phyloP scores from a whole-genome alignment of 1,140 invertebrate genomes.

The Trichogramma pretiosum region DNA sequence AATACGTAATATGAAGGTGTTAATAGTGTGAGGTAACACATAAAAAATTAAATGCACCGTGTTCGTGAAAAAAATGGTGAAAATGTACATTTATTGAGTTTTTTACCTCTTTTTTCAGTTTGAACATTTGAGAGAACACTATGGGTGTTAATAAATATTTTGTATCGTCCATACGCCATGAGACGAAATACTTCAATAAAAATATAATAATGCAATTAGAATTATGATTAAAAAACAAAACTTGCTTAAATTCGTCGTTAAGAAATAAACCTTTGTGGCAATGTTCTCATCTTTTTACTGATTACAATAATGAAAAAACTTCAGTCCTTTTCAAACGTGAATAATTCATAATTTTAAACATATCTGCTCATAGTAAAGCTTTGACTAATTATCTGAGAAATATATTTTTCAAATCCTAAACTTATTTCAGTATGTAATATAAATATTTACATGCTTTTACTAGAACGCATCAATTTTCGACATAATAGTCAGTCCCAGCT shows the following conservation, averaged over 20 bases:
- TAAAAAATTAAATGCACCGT: too few species aligned
- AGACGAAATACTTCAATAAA: slow-evolving; percentile 5
- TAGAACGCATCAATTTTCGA: slow-evolving; percentile 4
- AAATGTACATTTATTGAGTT: slow-evolving; percentile 18
- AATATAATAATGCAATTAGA: slow-evolving; percentile 7
- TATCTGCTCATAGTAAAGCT: too few species aligned
- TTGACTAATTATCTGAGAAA: too few species aligned
- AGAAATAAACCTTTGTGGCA: slow-evolving; percentile 11
- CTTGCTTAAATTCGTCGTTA: slow-evolving; percentile 7
- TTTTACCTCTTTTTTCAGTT: too few species aligned
- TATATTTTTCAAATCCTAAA: slow-evolving; percentile 20
- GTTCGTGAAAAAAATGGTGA: slow-evolving; percentile 20
- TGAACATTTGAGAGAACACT: slow-evolving; percentile 15
- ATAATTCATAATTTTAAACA: too few species aligned
- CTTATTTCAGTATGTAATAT: slow-evolving; percentile 13
- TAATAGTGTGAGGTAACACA: background rate
- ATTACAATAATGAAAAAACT: slow-evolving; percentile 10
- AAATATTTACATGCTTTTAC: slow-evolving; percentile 11
- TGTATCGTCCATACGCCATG: too few species aligned
- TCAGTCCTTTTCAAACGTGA: slow-evolving; percentile 5
- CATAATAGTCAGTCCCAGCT: too few species aligned
- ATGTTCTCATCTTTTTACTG: slow-evolving; percentile 8
- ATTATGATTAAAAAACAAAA: slow-evolving; percentile 12
- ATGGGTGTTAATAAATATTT: slow-evolving; percentile 1
- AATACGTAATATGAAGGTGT: background rate